Conservation (phyloP, 1,140 invertebrate species). For the Brachystomella parvula region DNA sequence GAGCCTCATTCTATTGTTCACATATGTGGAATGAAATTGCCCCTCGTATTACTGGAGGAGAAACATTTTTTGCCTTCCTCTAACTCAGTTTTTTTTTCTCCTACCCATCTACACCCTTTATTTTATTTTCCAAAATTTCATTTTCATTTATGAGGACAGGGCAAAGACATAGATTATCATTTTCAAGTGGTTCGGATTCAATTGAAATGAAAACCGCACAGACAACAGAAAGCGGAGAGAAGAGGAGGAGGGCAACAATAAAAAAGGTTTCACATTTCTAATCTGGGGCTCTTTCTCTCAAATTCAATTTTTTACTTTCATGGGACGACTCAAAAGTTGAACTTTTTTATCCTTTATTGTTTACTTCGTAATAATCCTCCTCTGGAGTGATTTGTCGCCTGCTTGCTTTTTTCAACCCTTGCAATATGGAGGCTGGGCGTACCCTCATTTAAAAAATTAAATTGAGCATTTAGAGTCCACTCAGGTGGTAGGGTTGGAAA, state of each 20-base stretch:
- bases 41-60: constrained; percentile 10
- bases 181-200: constrained; percentile 9
- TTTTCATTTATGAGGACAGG: neutral
- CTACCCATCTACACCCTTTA: neutral
- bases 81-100: neutral
- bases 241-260: neutral
- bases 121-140: constrained; percentile 3
- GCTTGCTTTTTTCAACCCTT: too few relatives aligned
- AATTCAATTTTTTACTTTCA: constrained; percentile 4
- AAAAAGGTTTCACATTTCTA: constrained; percentile 13
- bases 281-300: neutral
- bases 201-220: constrained; percentile 1
- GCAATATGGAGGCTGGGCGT: too few relatives aligned
- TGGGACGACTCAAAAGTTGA: too few relatives aligned
- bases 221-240: neutral
- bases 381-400: too few relatives aligned
- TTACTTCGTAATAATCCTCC: too few relatives aligned
- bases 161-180: neutral
- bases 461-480: too few relatives aligned
- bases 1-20: constrained; percentile 6
- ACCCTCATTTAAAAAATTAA: too few relatives aligned
- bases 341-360: too few relatives aligned
- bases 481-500: too few relatives aligned
- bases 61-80: too few relatives aligned
- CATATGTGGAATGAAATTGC: constrained; percentile 9